Evolutionary conservation across 2,888 invertebrate species (phyloP).

Genomic region (Argyresthia albistria): DNA sequence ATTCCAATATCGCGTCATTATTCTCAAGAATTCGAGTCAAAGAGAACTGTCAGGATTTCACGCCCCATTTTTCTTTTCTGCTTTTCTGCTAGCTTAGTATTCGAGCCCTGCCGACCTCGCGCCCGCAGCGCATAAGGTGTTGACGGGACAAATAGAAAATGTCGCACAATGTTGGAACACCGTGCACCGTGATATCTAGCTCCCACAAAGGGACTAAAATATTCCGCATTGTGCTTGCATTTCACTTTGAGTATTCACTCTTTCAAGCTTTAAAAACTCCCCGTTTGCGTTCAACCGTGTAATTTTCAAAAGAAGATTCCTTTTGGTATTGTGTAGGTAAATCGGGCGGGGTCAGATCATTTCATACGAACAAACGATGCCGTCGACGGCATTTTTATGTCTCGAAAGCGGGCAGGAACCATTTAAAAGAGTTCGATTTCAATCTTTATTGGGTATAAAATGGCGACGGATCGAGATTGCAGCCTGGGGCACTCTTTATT

Average conservation of each 20-base stretch:
- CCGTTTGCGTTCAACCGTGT: conserved; percentile 21
- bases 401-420: neutral
- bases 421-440: conserved; percentile 12
- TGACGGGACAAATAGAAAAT: conserved; percentile 25
- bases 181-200: conserved; percentile 8
- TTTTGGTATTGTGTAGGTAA: neutral
- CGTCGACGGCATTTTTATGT: neutral
- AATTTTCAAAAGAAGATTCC: too few species aligned
- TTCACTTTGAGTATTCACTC: conserved; percentile 21
- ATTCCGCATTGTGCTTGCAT: conserved; percentile 32
- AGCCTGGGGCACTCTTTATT: conserved; percentile 2
- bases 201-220: conserved; percentile 25
- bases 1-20: too few species aligned
- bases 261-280: conserved; percentile 20
- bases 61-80: too few species aligned
- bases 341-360: neutral
- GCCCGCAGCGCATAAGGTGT: neutral
- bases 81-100: too few species aligned
- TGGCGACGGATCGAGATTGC: conserved; percentile 8
- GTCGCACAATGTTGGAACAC: conserved; percentile 12
- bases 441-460: conserved; percentile 24
- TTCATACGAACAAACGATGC: neutral
- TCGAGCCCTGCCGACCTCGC: too few species aligned
- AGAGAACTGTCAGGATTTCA: too few species aligned
- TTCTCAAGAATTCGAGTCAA: too few species aligned